phyloP scores from a whole-genome alignment of 2,888 invertebrate species.

The Drosophila rubida region DNA sequence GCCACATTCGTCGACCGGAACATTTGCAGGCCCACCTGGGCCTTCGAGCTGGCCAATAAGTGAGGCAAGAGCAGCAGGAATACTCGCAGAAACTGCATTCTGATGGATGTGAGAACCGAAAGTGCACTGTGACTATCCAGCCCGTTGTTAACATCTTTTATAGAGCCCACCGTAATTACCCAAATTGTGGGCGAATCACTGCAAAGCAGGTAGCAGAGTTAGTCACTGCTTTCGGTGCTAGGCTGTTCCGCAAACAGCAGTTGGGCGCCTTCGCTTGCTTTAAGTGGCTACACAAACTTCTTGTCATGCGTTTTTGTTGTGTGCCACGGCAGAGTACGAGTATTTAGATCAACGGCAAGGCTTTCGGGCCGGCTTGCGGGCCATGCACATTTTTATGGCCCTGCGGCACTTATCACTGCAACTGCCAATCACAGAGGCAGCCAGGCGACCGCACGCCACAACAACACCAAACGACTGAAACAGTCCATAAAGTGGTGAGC shows the following conservation, averaged over 20 bases:
- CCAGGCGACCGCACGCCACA: constrained; percentile 38
- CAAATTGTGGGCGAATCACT: constrained; percentile 6
- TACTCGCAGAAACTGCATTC: constrained; percentile 23
- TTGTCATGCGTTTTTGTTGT: constrained; percentile 19
- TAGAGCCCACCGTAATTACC: constrained; percentile 11
- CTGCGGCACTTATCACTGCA: constrained; percentile 59
- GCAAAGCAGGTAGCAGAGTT: constrained; percentile 18
- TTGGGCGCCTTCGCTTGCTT: not conserved
- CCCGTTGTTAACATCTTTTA: constrained; percentile 23
- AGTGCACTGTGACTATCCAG: constrained; percentile 9
- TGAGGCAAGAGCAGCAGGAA: constrained; percentile 2
- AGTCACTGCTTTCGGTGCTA: constrained; percentile 26
- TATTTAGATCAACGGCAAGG: constrained; percentile 14
- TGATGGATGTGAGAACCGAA: not conserved
- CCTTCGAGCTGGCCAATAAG: not conserved
- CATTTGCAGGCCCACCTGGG: not conserved
- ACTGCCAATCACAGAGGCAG: constrained; percentile 60
- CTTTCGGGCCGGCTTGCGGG: constrained; percentile 18
- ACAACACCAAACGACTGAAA: not conserved
- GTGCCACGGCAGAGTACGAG: too few relatives aligned
- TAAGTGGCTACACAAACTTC: not conserved
- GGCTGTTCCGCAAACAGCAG: constrained; percentile 1
- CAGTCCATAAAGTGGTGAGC: not conserved
- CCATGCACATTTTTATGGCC: constrained; percentile 48
- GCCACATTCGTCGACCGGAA: not conserved